Base-by-base conservation (phyloP, 2,113 vertebrate species). In the Dinomys branickii region DNA sequence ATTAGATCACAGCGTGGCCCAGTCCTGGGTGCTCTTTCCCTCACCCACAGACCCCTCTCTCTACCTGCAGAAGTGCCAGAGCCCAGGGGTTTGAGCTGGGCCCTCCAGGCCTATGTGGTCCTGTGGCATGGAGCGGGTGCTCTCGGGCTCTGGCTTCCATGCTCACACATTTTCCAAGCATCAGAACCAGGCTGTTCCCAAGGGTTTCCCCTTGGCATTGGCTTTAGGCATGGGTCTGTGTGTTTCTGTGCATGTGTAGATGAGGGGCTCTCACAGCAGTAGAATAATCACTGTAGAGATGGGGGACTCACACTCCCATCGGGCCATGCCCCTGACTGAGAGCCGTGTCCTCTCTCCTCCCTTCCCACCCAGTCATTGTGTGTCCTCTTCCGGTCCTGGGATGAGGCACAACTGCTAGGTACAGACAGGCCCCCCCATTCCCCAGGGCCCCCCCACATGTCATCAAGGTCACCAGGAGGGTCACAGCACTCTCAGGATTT, bases 31-130 rank as follows among this genome's bases (percentile, higher is more conserved):
- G 50, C 65, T 54, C 84, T 84, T 83, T 10, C 78, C 52, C 38
- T 38, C 41, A 33, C 12, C 7, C 7, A 1, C 28, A 4, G 0
- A 0, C 54, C 14, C 1, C 16, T 69, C 24, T 50, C 44, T 67
- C 41, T 59, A 44, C 20, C 30, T 41, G 33, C 26, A 20, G 1
- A 12, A 63, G 47, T 2, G 7, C 30, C 50, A 26, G 5, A 0
- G 20, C 59, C 84, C 19, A 61, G 33, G 78, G 9, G 2, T 73
- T 28, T 20, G n/a, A 38, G 16, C 3, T 0, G 1, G 4, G 20
- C 8, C 38, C 38, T 12, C 71, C 38, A 1, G 35, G 71, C 38
- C 35, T 4, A 3, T 26, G 71, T 24, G 22, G 71, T 26, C 38
- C 71, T 73, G 71, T 44, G 71, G 41, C 38, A 5, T 3, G 10